These are phyloP conservation scores for Eretmocerus hayati DNA, from an alignment of 2,888 invertebrate genomes.

Conservation along the genomic window DNA sequence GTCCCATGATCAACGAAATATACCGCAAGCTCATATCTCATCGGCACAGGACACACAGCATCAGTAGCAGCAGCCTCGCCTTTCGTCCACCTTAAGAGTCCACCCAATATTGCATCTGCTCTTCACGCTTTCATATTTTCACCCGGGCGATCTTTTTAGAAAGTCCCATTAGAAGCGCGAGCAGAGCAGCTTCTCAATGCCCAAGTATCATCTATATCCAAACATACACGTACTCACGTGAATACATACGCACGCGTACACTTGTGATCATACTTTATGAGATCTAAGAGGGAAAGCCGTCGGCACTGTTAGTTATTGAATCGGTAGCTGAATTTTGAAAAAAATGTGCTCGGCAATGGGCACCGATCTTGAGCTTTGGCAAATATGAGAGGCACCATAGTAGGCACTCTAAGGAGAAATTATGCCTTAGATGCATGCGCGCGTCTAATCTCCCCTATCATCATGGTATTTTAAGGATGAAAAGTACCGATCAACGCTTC, in stretches of 20 bases:
- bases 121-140: conserved; percentile 25
- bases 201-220: too few relatives aligned
- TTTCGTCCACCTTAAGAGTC: too few relatives aligned
- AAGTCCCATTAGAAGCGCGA: conserved; percentile 24
- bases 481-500: too few relatives aligned
- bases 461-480: too few relatives aligned
- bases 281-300: conserved; percentile 23
- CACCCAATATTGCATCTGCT: conserved; percentile 12
- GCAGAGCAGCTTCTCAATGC: too few relatives aligned
- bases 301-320: conserved; percentile 8
- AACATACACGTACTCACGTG: too few relatives aligned
- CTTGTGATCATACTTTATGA: conserved; percentile 24
- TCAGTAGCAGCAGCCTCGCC: conserved; percentile 10
- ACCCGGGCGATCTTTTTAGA: conserved; percentile 25
- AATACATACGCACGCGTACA: conserved; percentile 5
- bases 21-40: too few relatives aligned
- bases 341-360: conserved; percentile 11
- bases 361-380: neutral
- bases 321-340: conserved; percentile 20
- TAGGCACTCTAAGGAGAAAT: conserved; percentile 22
- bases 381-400: conserved; percentile 16
- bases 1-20: too few relatives aligned
- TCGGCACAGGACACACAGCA: too few relatives aligned
- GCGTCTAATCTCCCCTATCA: too few relatives aligned
- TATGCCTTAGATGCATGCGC: conserved; percentile 15